These are phyloP conservation scores for Gymnarchus niloticus DNA, from an alignment of 2,113 vertebrate genomes.

Conservation along the genomic window DNA sequence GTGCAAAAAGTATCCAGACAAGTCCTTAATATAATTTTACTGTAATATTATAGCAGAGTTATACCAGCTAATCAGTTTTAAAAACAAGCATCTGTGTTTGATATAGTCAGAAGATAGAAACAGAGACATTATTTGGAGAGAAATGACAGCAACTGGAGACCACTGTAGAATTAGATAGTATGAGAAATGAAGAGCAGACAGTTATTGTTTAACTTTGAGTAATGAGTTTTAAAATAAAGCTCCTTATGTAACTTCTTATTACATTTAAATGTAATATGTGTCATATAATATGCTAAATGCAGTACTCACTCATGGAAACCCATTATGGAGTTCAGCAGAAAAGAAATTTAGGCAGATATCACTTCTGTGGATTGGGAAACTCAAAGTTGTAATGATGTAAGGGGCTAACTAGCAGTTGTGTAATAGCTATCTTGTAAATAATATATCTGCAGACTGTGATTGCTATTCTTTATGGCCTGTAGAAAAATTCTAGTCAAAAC, in stretches of 20 bases:
- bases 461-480: neutral
- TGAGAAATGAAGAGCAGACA: neutral
- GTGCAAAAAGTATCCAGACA: neutral
- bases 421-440: neutral
- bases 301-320: neutral
- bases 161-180: neutral
- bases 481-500: neutral
- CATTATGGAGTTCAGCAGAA: neutral
- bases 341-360: conserved; percentile 2
- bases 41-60: neutral
- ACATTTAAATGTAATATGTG: neutral
- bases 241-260: conserved; percentile 6
- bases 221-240: conserved; percentile 7
- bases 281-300: neutral
- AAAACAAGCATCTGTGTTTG: neutral
- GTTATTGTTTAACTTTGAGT: conserved; percentile 3
- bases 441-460: neutral
- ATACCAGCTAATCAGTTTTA: neutral
- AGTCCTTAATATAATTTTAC: neutral
- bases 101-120: neutral
- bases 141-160: neutral
- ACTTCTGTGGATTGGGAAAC: neutral
- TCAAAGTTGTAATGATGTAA: conserved; percentile 6
- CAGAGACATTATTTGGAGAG: neutral
- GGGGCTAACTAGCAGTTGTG: neutral